Evolutionary conservation across 1,140 invertebrate species (phyloP).

Genomic region (Trialeurodes vaporariorum): DNA sequence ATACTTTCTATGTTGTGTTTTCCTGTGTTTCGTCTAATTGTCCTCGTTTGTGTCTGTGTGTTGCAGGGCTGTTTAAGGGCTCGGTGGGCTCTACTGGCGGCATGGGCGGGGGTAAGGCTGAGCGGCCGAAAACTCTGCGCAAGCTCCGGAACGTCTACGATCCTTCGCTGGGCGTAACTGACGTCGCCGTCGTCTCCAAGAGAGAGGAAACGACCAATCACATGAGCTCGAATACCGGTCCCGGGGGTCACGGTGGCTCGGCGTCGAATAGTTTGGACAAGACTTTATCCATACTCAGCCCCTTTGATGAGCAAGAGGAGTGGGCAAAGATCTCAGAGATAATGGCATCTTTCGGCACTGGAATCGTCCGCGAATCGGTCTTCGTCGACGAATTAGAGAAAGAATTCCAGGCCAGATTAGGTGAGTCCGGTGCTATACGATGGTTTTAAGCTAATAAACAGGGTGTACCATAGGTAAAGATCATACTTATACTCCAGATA

Average conservation of each 20-base stretch:
- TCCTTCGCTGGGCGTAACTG: conserved; percentile 26
- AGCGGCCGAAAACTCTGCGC: conserved; percentile 58
- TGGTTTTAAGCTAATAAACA: no score
- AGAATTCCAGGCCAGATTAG: conserved; percentile 60
- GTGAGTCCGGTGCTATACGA: conserved; percentile 36
- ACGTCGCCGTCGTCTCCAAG: conserved; percentile 22
- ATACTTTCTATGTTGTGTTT: no score
- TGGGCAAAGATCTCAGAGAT: conserved; percentile 92
- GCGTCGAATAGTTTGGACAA: conserved; percentile 29
- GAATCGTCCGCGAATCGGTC: conserved; percentile 62
- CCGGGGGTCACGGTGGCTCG: conserved; percentile 27
- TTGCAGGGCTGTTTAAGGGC: conserved; percentile 26
- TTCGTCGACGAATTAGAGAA: conserved; percentile 72
- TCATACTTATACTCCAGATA: no score
- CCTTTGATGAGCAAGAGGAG: conserved; percentile 85
- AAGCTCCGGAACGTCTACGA: conserved; percentile 46
- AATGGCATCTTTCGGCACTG: conserved; percentile 80
- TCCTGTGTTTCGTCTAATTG: no score
- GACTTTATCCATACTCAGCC: conserved; percentile 54
- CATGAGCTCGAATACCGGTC: conserved; percentile 30
- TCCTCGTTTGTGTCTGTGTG: no score
- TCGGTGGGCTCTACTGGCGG: conserved; percentile 9
- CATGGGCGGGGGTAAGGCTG: conserved; percentile 33
- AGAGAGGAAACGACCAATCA: conserved; percentile 24
- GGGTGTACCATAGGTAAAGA: background rate